Base-by-base conservation (phyloP, 2,113 vertebrate species). In the Oreamnos americanus region DNA sequence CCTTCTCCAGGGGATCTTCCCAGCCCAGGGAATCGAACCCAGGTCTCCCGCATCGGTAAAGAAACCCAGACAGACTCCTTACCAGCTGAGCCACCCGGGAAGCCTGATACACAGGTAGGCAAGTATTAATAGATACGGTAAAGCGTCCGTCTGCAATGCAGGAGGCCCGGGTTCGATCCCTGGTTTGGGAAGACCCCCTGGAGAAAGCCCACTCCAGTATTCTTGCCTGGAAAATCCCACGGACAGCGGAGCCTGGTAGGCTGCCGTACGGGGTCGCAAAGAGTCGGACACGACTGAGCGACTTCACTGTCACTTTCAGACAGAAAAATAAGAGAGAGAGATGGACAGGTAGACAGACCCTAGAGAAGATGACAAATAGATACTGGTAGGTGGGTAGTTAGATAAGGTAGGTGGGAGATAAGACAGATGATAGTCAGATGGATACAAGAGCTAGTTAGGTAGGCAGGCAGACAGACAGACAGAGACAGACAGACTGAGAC, bases 31-130 rank as follows among this genome's bases (percentile, higher is more conserved):
- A 5, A 67, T 5, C 9, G 4, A 36, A 21, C n/a, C 64, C 8
- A 5, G n/a, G 33, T 36, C 33, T 67, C 64, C 64, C 1, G 8
- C n/a, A 67, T 36, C 1, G 0, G 15, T n/a, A n/a, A n/a, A 64
- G 15, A 64, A 64, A 64, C 1, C 16, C 64, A 36, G 64, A n/a
- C 4, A 71, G n/a, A 71, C 23, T 71, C 67, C 12, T 36, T 12
- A 36, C 4, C 5, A 71, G 67, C 19, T 39, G n/a, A 23, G n/a
- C 67, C 19, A 36, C 67, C 11, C 2, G 2, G 67, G 19, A 39
- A 36, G n/a, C 67, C 9, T 0, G 1, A 71, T 23, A 36, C 67
- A 71, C 9, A 39, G 67, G 67, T 3, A 71, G 67, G 67, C 5
- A 36, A 19, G 19, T 23, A 23, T 71, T 36, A 6, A 23, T 0